Conservation (phyloP, 1,140 invertebrate species). For the Drosophila albomicans region DNA sequence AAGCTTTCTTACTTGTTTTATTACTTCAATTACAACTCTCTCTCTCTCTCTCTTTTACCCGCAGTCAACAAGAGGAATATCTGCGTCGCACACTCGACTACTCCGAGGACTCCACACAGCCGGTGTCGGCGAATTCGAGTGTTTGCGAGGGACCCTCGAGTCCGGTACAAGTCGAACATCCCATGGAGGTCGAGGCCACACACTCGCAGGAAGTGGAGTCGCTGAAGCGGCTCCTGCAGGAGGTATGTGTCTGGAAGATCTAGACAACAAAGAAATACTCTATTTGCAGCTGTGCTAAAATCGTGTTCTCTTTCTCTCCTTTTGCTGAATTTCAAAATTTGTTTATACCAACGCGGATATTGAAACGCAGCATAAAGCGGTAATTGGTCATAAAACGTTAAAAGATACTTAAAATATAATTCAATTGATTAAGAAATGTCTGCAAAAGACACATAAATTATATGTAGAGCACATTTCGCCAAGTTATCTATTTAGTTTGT, state of each 20-base stretch:
- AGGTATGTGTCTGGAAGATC: constrained; percentile 86
- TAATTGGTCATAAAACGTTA: constrained; percentile 68
- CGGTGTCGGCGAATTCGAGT: constrained; percentile 86
- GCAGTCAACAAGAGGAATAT: constrained; percentile 85
- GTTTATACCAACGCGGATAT: constrained; percentile 72
- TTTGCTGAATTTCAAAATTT: constrained; percentile 85
- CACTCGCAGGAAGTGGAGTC: constrained; percentile 87
- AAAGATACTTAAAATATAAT: constrained; percentile 48
- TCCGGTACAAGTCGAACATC: constrained; percentile 85
- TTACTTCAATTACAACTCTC: neutral
- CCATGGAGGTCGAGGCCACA: constrained; percentile 85
- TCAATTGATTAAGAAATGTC: neutral
- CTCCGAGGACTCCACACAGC: constrained; percentile 85
- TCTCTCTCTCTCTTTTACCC: neutral
- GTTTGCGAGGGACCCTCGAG: constrained; percentile 88
- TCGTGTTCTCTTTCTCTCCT: constrained; percentile 72
- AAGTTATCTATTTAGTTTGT: constrained; percentile 27
- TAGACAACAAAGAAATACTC: constrained; percentile 4
- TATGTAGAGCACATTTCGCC: constrained; percentile 64
- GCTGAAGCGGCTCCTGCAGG: constrained; percentile 89
- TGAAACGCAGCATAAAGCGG: constrained; percentile 84
- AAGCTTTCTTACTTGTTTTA: too few relatives aligned
- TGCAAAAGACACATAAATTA: constrained; percentile 17
- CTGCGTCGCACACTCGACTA: constrained; percentile 84
- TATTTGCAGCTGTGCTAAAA: constrained; percentile 59